Evolutionary conservation across 2,113 vertebrate genomes (phyloP).

Genomic region (Boleophthalmus pectinirostris): DNA sequence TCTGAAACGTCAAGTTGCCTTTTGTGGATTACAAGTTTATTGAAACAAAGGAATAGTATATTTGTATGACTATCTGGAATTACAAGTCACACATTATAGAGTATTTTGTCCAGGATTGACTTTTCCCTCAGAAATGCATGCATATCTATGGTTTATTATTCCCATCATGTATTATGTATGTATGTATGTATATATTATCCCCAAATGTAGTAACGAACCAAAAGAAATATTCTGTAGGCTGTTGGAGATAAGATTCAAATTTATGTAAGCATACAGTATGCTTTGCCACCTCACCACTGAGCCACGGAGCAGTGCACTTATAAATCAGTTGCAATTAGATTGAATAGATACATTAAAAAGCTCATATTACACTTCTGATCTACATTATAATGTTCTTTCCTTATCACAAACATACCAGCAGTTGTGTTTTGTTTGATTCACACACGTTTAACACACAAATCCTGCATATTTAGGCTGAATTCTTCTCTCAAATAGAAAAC

Average conservation of each 20-base stretch:
- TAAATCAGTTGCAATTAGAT: background rate
- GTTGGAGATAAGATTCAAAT: background rate
- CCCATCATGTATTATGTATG: background rate
- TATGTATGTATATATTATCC: too few species aligned
- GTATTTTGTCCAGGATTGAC: background rate
- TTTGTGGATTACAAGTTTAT: background rate
- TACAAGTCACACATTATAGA: background rate
- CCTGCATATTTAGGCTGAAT: too few species aligned
- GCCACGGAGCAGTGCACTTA: background rate
- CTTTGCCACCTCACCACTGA: too few species aligned
- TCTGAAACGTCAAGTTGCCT: background rate
- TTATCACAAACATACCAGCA: too few species aligned
- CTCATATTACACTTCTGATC: too few species aligned
- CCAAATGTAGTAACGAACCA: background rate
- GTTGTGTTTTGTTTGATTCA: too few species aligned
- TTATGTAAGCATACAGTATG: background rate
- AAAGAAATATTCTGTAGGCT: background rate
- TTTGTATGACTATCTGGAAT: background rate
- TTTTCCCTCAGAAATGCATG: background rate
- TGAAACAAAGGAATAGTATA: background rate
- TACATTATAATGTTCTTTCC: too few species aligned
- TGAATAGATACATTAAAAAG: background rate
- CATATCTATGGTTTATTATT: background rate
- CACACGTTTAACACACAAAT: too few species aligned
- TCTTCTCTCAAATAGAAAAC: too few species aligned